Conservation (phyloP, 2,888 invertebrate species). For the Phyllotreta striolata region DNA sequence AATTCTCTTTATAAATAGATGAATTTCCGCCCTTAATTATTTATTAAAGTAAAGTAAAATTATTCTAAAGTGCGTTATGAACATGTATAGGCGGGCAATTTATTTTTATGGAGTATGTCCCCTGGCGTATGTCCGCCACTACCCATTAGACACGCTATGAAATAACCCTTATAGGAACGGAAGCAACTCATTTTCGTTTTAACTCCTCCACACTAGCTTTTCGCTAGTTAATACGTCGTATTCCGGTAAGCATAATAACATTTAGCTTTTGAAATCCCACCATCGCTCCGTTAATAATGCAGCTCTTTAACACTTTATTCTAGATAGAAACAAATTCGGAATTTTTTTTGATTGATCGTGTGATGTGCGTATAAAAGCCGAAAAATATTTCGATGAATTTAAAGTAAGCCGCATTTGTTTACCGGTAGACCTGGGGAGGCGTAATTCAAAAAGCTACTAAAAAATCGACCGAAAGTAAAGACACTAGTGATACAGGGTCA, state of each 20-base stretch:
- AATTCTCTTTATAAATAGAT: too few relatives aligned
- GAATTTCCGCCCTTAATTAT: too few relatives aligned
- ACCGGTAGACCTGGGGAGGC: conserved; percentile 10
- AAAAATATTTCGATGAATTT: conserved; percentile 29
- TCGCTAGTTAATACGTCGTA: not conserved
- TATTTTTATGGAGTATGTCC: conserved; percentile 9
- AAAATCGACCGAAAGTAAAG: conserved; percentile 24
- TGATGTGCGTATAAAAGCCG: conserved; percentile 4
- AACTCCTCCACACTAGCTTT: not conserved
- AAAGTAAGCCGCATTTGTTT: conserved; percentile 26
- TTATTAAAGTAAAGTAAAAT: too few relatives aligned
- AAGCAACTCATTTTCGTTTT: conserved; percentile 9
- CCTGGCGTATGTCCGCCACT: conserved; percentile 3
- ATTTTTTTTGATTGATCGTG: conserved; percentile 21
- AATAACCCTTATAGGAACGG: conserved; percentile 2
- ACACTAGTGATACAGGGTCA: conserved; percentile 44
- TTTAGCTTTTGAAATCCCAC: not conserved
- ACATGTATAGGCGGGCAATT: not conserved
- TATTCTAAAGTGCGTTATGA: too few relatives aligned
- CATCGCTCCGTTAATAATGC: not conserved
- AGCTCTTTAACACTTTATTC: not conserved
- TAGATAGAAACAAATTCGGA: conserved; percentile 19
- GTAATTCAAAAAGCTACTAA: conserved; percentile 24
- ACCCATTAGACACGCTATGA: conserved; percentile 11
- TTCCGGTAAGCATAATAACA: conserved; percentile 13